These are phyloP conservation scores for Athetis lepigone DNA, from an alignment of 2,888 invertebrate species.

Conservation along the genomic window DNA sequence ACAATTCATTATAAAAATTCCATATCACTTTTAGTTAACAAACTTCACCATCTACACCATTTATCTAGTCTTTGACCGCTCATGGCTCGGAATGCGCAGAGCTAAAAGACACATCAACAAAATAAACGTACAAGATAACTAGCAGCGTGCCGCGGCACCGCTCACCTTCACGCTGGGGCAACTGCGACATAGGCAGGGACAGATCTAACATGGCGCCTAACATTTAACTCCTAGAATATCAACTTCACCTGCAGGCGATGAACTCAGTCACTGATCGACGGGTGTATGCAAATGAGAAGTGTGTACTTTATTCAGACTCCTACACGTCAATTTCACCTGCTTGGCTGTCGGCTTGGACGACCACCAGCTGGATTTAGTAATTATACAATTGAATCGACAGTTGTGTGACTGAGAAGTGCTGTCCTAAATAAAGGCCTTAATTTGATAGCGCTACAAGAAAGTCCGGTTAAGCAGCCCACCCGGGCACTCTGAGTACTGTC, in stretches of 20 bases:
- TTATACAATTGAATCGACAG: slow-evolving; percentile 17
- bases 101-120: slow-evolving; percentile 86
- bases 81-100: slow-evolving; percentile 83
- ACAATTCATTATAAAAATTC: not conserved
- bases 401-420: slow-evolving; percentile 2
- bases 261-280: slow-evolving; percentile 33
- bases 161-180: slow-evolving; percentile 54
- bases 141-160: slow-evolving; percentile 64
- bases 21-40: not conserved
- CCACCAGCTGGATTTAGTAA: slow-evolving; percentile 14
- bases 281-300: slow-evolving; percentile 40
- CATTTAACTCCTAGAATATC: slow-evolving; percentile 34
- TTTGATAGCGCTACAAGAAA: no score
- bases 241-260: slow-evolving; percentile 27
- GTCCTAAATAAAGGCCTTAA: no score
- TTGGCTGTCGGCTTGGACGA: slow-evolving; percentile 9
- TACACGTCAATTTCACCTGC: slow-evolving; percentile 33
- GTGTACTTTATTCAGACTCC: slow-evolving; percentile 15
- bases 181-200: slow-evolving; percentile 50
- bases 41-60: slow-evolving; percentile 22
- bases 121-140: slow-evolving; percentile 84
- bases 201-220: slow-evolving; percentile 30
- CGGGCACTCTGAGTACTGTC: no score
- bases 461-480: no score
- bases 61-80: slow-evolving; percentile 70